phyloP scores from a whole-genome alignment of 1,140 invertebrate genomes.

The Phthorimaea operculella region DNA sequence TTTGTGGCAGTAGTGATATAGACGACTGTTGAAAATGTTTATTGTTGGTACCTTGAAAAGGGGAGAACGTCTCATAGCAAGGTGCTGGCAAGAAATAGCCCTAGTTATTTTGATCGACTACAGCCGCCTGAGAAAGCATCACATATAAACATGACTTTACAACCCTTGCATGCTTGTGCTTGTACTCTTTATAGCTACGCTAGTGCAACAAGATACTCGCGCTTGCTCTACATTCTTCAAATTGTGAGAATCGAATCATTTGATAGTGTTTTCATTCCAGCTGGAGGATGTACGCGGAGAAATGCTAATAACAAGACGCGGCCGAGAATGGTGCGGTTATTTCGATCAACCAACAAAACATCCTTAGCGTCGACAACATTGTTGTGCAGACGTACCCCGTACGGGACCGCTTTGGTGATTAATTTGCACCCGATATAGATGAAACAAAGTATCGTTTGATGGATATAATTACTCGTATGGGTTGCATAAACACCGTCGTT shows the following conservation, averaged over 20 bases:
- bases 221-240: too few relatives aligned
- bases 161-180: neutral
- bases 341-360: constrained; percentile 48
- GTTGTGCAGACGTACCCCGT: constrained; percentile 22
- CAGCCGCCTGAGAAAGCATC: neutral
- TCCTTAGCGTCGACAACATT: constrained; percentile 41
- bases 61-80: neutral
- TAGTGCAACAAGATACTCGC: too few relatives aligned
- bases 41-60: neutral
- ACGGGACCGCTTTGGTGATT: constrained; percentile 11
- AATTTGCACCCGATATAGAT: constrained; percentile 8
- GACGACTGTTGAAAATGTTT: too few relatives aligned
- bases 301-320: constrained; percentile 24
- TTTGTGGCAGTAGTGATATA: too few relatives aligned
- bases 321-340: constrained; percentile 48
- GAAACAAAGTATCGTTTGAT: constrained; percentile 1
- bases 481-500: too few relatives aligned
- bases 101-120: constrained; percentile 1
- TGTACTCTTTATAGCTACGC: too few relatives aligned
- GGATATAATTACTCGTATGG: too few relatives aligned
- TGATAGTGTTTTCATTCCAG: neutral
- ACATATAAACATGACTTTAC: neutral
- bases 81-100: neutral
- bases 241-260: too few relatives aligned
- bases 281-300: neutral